Evolutionary conservation across 2,888 invertebrate genomes (phyloP).

Genomic region (Heliconius sara): DNA sequence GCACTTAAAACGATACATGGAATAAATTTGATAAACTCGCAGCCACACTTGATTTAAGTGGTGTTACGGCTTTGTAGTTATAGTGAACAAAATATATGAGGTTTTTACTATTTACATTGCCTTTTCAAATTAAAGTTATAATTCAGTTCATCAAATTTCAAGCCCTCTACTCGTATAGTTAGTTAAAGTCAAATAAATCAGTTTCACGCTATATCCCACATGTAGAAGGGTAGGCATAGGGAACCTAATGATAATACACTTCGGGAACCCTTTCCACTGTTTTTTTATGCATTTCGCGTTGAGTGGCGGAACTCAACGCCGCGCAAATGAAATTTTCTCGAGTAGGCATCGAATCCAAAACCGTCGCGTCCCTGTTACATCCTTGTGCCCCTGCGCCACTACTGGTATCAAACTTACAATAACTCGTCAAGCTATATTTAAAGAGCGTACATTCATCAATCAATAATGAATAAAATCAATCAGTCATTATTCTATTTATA

Average conservation of each 20-base stretch:
- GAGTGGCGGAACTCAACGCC: not conserved
- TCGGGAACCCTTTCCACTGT: too few species aligned
- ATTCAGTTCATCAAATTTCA: not conserved
- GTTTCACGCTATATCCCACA: too few species aligned
- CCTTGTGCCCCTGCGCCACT: not conserved
- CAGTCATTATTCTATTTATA: not conserved
- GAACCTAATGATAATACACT: too few species aligned
- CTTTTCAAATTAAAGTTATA: not conserved
- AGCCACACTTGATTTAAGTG: constrained; percentile 8
- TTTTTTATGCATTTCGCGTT: too few species aligned
- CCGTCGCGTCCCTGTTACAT: not conserved
- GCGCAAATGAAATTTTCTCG: not conserved
- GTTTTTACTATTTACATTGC: constrained; percentile 1
- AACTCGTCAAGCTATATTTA: not conserved
- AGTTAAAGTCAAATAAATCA: too few species aligned
- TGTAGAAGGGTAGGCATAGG: too few species aligned
- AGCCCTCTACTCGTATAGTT: too few species aligned
- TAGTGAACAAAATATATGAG: constrained; percentile 4
- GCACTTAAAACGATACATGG: constrained; percentile 23
- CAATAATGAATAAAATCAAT: not conserved
- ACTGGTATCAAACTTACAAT: not conserved
- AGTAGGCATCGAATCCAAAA: not conserved
- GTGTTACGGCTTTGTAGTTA: constrained; percentile 5
- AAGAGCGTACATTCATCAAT: not conserved
- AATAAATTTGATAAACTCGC: constrained; percentile 25